Base-by-base conservation (phyloP, 2,888 invertebrate genomes). In the Apeira syringaria region DNA sequence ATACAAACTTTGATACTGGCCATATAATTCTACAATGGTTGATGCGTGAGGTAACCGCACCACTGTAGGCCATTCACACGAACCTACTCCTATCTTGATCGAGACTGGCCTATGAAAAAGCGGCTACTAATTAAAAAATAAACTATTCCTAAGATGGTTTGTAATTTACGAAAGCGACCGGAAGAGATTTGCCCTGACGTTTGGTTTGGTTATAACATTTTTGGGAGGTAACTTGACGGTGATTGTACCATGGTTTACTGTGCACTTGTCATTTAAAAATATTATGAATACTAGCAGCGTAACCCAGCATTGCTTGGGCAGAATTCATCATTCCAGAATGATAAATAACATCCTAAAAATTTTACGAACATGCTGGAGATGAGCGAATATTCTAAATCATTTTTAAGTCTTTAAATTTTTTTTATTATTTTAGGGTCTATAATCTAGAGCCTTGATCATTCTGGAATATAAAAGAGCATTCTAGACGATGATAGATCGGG, bases 61-160 rank as follows among this genome's bases (percentile, higher is more conserved):
- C 67, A 74, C 67, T 71, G 78, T 75, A 81, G 85, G 89, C 86
- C 86, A 85, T 89, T 89, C 89, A 87, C 89, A 86, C 86, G 88
- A 84, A 82, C 67, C 49, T 53, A 48, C 47, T 55, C 66, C 67
- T 84, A 89, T 89, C 89, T 84, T 84, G 89, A 89, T 89, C 66
- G 73, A 64, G 71, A 79, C 68, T 69, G 72, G 72, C 87, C 87
- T 88, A 88, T 88, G 87, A 84, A 88, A 81, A 88, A 80, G 83
- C 80, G 77, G 74, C 73, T 69, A 74, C 79, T 87, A 87, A 88
- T 88, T 89, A 88, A 88, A 88, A 88, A 87, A 85, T 82, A 85
- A 83, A 87, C 78, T 81, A 57, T 66, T 71, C 75, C 73, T 76
- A 74, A 80, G 81, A 80, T 74, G 74, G 73, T 70, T 73, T 68